Evolutionary conservation across 2,797 vertebrate genomes (phyloP).

Genomic region (Leuciscus waleckii): DNA sequence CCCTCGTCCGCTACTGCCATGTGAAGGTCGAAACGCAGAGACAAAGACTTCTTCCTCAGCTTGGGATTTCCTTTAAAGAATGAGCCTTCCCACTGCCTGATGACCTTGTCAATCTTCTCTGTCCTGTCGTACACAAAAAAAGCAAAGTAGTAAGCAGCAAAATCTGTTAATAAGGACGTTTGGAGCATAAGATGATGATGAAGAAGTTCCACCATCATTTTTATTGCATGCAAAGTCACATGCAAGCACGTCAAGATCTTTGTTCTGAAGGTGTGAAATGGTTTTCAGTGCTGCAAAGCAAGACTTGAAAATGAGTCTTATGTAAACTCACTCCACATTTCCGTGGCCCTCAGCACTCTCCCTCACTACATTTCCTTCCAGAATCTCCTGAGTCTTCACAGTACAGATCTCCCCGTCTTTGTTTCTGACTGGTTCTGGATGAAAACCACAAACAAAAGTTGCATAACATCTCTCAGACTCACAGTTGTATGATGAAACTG

Average conservation of each 20-base stretch:
- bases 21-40: slow-evolving; percentile 95
- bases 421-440: slow-evolving; percentile 72
- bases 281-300: neutral
- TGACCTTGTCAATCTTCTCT: slow-evolving; percentile 94
- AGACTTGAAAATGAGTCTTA: neutral
- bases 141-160: neutral
- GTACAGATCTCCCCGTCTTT: slow-evolving; percentile 82
- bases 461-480: neutral
- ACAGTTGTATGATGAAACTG: neutral
- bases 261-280: neutral
- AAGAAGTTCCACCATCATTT: neutral
- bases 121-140: slow-evolving; percentile 77
- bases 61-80: slow-evolving; percentile 98
- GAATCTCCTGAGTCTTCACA: slow-evolving; percentile 87
- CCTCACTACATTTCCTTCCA: slow-evolving; percentile 83
- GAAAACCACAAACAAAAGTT: slow-evolving; percentile 37
- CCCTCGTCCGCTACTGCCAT: slow-evolving; percentile 90
- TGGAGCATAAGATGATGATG: neutral
- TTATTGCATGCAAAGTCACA: neutral
- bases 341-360: slow-evolving; percentile 90
- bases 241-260: neutral
- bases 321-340: slow-evolving; percentile 88
- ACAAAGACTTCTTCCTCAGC: slow-evolving; percentile 95
- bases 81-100: slow-evolving; percentile 97
- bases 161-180: neutral